Conservation (phyloP, 2,113 vertebrate species). For the Leptobrachium leishanense region DNA sequence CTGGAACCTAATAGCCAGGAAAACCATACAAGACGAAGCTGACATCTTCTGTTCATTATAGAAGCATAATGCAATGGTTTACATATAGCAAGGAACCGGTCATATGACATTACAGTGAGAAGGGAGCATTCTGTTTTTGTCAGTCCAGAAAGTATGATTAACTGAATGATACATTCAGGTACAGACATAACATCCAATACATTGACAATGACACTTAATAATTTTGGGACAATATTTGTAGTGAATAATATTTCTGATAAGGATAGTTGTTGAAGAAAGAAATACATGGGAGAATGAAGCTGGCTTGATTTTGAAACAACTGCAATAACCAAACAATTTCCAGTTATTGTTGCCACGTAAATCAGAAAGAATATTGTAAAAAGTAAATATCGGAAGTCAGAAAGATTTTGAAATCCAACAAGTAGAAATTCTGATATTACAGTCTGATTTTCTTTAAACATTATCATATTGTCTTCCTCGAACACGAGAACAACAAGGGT, state of each 20-base stretch:
- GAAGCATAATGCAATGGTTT: slow-evolving; percentile 6
- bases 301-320: not conserved
- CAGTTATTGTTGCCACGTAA: not conserved
- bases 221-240: not conserved
- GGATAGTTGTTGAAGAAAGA: slow-evolving; percentile 10
- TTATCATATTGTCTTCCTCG: too few relatives aligned
- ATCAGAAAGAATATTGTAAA: not conserved
- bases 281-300: slow-evolving; percentile 33
- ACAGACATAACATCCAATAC: slow-evolving; percentile 8
- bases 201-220: not conserved
- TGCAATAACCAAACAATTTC: not conserved
- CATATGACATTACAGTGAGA: slow-evolving; percentile 29
- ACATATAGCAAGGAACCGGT: slow-evolving; percentile 22
- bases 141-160: not conserved
- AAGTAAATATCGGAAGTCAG: not conserved
- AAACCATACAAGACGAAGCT: not conserved
- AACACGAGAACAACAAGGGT: too few relatives aligned
- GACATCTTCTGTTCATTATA: not conserved
- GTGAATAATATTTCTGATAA: slow-evolving; percentile 5
- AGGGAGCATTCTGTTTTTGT: slow-evolving; percentile 16
- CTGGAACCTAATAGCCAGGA: not conserved
- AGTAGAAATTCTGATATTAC: slow-evolving; percentile 4
- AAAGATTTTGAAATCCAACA: not conserved
- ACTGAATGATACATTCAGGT: slow-evolving; percentile 3
- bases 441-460: not conserved